phyloP scores from a whole-genome alignment of 30 jellyfish, hydroid and myxozoan species.

The Clytia hemisphaerica region DNA sequence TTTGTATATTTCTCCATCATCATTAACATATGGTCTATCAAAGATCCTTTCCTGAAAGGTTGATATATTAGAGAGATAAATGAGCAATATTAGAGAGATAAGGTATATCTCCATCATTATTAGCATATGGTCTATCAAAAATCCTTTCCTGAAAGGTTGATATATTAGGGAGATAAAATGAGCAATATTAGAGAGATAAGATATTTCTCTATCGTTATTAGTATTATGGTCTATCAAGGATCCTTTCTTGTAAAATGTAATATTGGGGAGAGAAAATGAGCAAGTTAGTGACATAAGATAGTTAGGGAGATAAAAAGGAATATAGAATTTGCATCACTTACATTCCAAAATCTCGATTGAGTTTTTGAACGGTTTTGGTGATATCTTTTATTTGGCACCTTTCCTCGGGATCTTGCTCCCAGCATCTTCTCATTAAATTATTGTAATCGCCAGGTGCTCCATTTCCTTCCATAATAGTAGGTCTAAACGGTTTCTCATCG shows the following conservation, averaged over 20 bases:
- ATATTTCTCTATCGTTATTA: constrained; percentile 76
- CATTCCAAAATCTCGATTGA: neutral
- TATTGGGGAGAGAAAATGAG: no score
- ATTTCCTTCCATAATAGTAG: constrained; percentile 30
- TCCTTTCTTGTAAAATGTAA: neutral
- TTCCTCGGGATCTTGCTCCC: constrained; percentile 62
- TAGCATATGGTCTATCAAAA: constrained; percentile 77
- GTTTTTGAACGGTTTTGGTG: neutral
- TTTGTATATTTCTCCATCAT: constrained; percentile 87
- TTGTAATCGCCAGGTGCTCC: constrained; percentile 43
- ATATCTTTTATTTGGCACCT: constrained; percentile 70
- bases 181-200: no score
- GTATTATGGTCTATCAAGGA: constrained; percentile 76
- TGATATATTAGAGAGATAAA: no score
- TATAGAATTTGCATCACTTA: no score
- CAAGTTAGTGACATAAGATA: no score
- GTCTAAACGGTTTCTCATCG: constrained; percentile 46
- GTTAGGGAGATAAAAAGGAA: no score
- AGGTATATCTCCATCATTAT: constrained; percentile 81
- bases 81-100: no score
- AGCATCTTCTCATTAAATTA: constrained; percentile 45
- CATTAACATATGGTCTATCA: constrained; percentile 75
- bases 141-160: constrained; percentile 6
- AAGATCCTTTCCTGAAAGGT: constrained; percentile 15
- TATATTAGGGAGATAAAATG: no score